These are phyloP conservation scores for Chiroxiphia lanceolata DNA, from an alignment of 2,797 vertebrate genomes.

Conservation along the genomic window DNA sequence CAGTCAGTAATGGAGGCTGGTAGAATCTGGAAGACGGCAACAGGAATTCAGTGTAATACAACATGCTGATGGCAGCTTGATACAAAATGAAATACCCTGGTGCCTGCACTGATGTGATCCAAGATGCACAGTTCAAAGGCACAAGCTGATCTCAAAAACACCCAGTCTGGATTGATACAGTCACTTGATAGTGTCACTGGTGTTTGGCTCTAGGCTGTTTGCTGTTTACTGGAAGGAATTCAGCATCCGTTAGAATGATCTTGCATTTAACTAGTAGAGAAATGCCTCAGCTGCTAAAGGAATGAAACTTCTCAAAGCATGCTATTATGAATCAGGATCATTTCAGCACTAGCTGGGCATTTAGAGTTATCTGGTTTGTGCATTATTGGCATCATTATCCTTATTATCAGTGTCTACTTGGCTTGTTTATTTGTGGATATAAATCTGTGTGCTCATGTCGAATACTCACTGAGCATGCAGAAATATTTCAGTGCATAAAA, in stretches of 20 bases:
- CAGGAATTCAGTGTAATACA: not conserved
- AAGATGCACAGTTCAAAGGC: not conserved
- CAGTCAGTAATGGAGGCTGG: not conserved
- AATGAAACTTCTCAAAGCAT: conserved; percentile 23
- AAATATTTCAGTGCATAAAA: not conserved
- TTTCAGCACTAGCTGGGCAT: conserved; percentile 6
- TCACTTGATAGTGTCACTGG: not conserved
- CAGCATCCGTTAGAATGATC: conserved; percentile 1
- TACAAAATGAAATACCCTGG: not conserved
- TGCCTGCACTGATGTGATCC: not conserved
- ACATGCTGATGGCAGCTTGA: not conserved
- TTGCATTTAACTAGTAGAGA: conserved; percentile 16
- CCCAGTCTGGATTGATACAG: not conserved
- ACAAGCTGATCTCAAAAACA: not conserved
- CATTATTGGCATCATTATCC: conserved; percentile 11
- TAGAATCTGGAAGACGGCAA: not conserved
- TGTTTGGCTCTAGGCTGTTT: not conserved
- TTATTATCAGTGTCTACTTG: conserved; percentile 32
- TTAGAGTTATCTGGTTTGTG: conserved; percentile 32
- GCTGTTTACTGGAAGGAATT: conserved; percentile 11
- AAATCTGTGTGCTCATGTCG: not conserved
- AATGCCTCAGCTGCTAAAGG: conserved; percentile 29
- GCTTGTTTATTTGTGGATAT: conserved; percentile 20
- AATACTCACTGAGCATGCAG: not conserved
- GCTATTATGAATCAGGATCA: not conserved